phyloP scores from a whole-genome alignment of 2,113 vertebrate species.

The Oophaga pumilio region DNA sequence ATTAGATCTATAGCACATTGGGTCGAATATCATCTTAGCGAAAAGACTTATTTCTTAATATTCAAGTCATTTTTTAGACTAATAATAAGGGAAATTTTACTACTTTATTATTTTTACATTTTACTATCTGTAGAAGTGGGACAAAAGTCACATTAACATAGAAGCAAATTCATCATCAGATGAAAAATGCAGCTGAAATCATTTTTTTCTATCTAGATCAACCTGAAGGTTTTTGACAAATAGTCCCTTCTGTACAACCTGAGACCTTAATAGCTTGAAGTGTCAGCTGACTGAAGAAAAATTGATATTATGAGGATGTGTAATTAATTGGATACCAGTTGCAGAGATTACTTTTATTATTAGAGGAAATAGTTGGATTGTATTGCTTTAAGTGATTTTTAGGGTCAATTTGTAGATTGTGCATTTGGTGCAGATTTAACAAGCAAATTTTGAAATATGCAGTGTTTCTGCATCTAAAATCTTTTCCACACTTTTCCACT shows the following conservation, averaged over 20 bases:
- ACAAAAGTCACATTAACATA: conserved; percentile 40
- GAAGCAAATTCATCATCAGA: conserved; percentile 24
- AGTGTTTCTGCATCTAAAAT: too few relatives aligned
- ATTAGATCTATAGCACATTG: too few relatives aligned
- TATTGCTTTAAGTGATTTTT: background rate
- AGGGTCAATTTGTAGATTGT: too few relatives aligned
- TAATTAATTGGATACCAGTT: background rate
- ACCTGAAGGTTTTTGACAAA: conserved; percentile 42
- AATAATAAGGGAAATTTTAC: too few relatives aligned
- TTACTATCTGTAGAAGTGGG: conserved; percentile 29
- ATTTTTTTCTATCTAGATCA: conserved; percentile 35
- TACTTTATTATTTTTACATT: background rate
- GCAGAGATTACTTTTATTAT: conserved; percentile 15
- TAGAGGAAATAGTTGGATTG: background rate
- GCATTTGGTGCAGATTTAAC: too few relatives aligned
- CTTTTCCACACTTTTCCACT: too few relatives aligned
- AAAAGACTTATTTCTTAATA: too few relatives aligned
- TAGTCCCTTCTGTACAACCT: background rate
- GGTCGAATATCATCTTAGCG: too few relatives aligned
- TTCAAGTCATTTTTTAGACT: too few relatives aligned
- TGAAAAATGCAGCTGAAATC: conserved; percentile 14
- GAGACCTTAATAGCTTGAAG: conserved; percentile 37
- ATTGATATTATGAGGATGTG: background rate
- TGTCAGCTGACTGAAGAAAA: conserved; percentile 17
- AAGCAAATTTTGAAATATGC: too few relatives aligned